A percentile compares a stretch with the other conserved stretches of the same genome.
These are phyloP conservation scores for Nomada lathburiana DNA, from an alignment of 2,888 invertebrate species.

Conservation along the genomic window DNA sequence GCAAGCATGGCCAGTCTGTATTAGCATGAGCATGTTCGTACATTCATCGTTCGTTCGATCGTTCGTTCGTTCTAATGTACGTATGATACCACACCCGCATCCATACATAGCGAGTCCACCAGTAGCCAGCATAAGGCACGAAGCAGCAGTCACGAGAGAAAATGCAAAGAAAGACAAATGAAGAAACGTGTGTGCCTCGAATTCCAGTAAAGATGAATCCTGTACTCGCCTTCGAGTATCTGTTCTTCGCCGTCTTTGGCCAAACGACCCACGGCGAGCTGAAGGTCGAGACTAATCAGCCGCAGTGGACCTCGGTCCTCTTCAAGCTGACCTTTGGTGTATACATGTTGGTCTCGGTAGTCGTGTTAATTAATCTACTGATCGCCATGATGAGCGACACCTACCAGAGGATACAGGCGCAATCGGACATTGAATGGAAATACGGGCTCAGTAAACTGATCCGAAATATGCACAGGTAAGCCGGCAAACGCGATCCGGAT, in stretches of 20 bases:
- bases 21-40: constrained; percentile 82
- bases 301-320: constrained; percentile 93
- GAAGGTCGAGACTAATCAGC: constrained; percentile 90
- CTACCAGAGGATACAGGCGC: constrained; percentile 99
- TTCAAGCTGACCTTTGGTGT: constrained; percentile 97
- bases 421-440: constrained; percentile 93
- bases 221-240: constrained; percentile 97
- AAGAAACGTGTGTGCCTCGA: constrained; percentile 76
- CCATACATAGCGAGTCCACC: constrained; percentile 67
- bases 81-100: constrained; percentile 65
- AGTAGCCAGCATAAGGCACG: constrained; percentile 68
- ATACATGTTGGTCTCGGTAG: constrained; percentile 99
- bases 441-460: constrained; percentile 91
- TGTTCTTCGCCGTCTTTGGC: constrained; percentile 99
- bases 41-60: constrained; percentile 72
- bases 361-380: constrained; percentile 99
- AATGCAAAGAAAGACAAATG: constrained; percentile 34
- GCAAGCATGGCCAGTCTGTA: constrained; percentile 80
- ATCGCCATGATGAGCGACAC: constrained; percentile 99
- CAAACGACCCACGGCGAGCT: constrained; percentile 95
- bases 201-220: constrained; percentile 93
- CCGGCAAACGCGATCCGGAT: constrained; percentile 39
- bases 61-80: constrained; percentile 62
- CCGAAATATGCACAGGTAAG: constrained; percentile 89
- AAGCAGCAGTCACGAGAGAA: constrained; percentile 63